These are phyloP conservation scores for Melopsittacus undulatus DNA, from an alignment of 2,797 vertebrate species.

Conservation along the genomic window DNA sequence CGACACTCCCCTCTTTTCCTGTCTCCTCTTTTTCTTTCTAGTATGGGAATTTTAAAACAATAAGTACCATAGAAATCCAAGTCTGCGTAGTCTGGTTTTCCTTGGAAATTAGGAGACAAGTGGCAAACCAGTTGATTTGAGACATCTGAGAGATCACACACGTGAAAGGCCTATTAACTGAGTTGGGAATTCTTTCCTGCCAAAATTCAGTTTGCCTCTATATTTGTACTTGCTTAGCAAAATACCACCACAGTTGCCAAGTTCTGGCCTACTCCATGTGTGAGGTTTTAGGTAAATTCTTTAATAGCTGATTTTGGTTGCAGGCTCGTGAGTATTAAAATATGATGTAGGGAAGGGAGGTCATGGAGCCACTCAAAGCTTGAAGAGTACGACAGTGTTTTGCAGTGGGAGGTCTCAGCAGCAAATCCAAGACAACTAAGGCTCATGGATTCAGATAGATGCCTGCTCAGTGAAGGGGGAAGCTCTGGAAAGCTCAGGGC, in stretches of 20 bases:
- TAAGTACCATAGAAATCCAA: not conserved
- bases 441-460: not conserved
- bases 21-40: not conserved
- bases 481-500: not conserved
- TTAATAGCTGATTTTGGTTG: slow-evolving; percentile 49
- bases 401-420: not conserved
- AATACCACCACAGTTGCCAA: slow-evolving; percentile 12
- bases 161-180: slow-evolving; percentile 4
- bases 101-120: slow-evolving; percentile 24
- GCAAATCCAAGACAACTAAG: not conserved
- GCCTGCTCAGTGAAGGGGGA: not conserved
- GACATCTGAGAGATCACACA: slow-evolving; percentile 7
- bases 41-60: not conserved
- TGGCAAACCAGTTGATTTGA: slow-evolving; percentile 1
- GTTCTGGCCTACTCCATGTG: slow-evolving; percentile 20
- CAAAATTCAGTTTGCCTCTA: slow-evolving; percentile 21
- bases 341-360: not conserved
- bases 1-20: not conserved
- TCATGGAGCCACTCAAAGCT: not conserved
- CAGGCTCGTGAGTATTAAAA: slow-evolving; percentile 22
- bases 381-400: not conserved
- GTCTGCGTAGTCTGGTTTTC: not conserved
- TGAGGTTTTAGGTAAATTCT: slow-evolving; percentile 62
- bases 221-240: slow-evolving; percentile 60
- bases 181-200: slow-evolving; percentile 43